Evolutionary conservation across 2,888 invertebrate genomes (phyloP), one percentile per base, ranked within the genome.

Genomic region (Trichogramma dendrolimi): DNA sequence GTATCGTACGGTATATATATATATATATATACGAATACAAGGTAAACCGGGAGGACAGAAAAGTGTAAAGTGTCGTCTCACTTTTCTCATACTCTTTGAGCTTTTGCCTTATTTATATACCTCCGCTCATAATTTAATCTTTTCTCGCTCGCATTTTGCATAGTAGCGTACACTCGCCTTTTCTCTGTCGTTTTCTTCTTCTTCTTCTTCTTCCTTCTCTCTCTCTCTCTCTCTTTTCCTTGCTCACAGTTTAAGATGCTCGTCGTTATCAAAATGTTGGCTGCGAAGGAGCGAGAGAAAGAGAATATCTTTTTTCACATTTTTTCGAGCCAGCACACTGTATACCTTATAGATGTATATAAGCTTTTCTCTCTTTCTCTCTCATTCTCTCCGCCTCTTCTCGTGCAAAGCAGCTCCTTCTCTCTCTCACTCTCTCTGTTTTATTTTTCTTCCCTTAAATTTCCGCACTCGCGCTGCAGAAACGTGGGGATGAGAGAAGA

Each of bases 371-470:
- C 4, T 41, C 42, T 53, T 47, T 44, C 54, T 43, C 53, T 53
- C 39, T 14, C n/a, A 39, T 7, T 41, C 48, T 41, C 14, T 53
- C 5, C 14, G 10, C 10, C 6, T 40, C 44, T 27, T 27, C 41
- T 54, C 10, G 8, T 14, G 4, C 27, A 27, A 27, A 27, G 27
- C 27, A 27, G 27, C 27, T 27, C 27, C 27, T 27, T 27, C 27
- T 27, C 27, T 27, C 27, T 27, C 27, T 27, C 27, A 27, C 27
- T 27, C 27, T 27, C 27, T 58, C 47, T 38, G 43, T 38, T 42
- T 6, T 7, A 11, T 39, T 47, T 47, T 43, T 54, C 49, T 51
- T 50, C 44, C 14, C 51, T 41, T 27, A 54, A 60, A 63, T 56
- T 63, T 59, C 48, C 50, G 50, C 44, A 46, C 27, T 41, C 39